These are phyloP conservation scores for Sepioteuthis lessoniana DNA, from an alignment of 2,888 invertebrate species.

Conservation along the genomic window DNA sequence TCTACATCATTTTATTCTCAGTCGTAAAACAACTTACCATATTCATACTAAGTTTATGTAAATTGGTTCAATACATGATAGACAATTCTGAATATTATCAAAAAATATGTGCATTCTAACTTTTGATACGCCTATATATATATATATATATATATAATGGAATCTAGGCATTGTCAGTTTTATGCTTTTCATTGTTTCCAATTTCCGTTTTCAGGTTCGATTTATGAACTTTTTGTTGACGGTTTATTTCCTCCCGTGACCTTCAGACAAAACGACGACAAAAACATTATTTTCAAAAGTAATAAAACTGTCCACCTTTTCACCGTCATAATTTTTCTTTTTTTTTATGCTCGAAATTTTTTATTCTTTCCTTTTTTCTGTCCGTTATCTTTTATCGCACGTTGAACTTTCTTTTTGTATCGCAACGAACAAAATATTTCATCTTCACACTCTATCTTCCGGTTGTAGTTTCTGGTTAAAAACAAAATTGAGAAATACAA, in stretches of 20 bases:
- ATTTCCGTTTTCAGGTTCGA: background rate
- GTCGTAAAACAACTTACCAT: no score
- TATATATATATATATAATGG: constrained; percentile 35
- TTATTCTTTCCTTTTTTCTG: background rate
- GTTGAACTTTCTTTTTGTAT: background rate
- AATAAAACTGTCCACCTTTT: background rate
- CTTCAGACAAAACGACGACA: background rate
- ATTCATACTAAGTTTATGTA: no score
- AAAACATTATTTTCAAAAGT: background rate
- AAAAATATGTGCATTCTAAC: no score
- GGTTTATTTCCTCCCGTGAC: background rate
- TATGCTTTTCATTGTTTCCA: no score
- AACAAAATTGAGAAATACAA: no score
- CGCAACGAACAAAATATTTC: background rate
- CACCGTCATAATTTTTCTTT: background rate
- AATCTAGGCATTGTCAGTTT: no score
- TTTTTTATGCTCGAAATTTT: background rate
- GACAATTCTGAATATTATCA: no score
- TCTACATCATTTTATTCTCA: no score
- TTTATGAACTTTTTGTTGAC: background rate
- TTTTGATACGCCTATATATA: no score
- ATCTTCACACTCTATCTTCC: background rate
- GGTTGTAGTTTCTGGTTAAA: no score
- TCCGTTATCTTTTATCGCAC: background rate
- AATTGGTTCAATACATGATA: no score